Evolutionary conservation across 2,888 invertebrate genomes (phyloP).

Genomic region (Cephonodes hylas): DNA sequence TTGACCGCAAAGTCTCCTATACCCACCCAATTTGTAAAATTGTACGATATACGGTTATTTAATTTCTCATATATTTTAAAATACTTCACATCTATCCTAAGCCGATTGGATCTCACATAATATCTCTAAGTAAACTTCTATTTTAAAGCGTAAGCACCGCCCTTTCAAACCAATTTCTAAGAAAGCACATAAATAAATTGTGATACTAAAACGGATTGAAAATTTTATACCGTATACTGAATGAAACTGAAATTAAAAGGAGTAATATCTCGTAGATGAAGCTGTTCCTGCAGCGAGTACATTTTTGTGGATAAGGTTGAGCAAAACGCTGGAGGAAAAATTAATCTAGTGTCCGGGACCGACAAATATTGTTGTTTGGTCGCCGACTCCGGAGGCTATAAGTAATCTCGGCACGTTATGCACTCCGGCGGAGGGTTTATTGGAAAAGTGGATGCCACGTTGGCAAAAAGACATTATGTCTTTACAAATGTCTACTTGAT

Average conservation of each 20-base stretch:
- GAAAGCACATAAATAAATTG: background rate
- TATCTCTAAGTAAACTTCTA: background rate
- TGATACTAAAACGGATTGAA: background rate
- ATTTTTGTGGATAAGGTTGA: constrained; percentile 41
- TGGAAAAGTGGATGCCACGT: constrained; percentile 60
- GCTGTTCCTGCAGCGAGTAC: constrained; percentile 30
- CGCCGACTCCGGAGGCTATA: constrained; percentile 60
- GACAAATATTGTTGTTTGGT: constrained; percentile 76
- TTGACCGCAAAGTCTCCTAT: too few relatives aligned
- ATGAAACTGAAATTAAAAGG: constrained; percentile 20
- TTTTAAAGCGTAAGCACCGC: background rate
- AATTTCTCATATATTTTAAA: too few relatives aligned
- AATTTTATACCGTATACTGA: background rate
- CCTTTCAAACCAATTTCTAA: background rate
- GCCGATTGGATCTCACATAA: too few relatives aligned
- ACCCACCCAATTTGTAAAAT: too few relatives aligned
- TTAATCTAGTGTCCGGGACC: constrained; percentile 70
- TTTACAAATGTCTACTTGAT: constrained; percentile 16
- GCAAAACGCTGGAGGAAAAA: constrained; percentile 69
- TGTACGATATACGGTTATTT: too few relatives aligned
- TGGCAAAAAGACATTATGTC: constrained; percentile 11
- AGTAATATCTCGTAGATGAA: constrained; percentile 19
- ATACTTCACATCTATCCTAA: too few relatives aligned
- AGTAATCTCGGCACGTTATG: constrained; percentile 76
- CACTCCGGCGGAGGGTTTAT: constrained; percentile 67